A percentile compares a stretch with the other conserved stretches of the same genome.
phyloP scores from a whole-genome alignment of 2,797 vertebrate genomes.

The Ibycter americanus region DNA sequence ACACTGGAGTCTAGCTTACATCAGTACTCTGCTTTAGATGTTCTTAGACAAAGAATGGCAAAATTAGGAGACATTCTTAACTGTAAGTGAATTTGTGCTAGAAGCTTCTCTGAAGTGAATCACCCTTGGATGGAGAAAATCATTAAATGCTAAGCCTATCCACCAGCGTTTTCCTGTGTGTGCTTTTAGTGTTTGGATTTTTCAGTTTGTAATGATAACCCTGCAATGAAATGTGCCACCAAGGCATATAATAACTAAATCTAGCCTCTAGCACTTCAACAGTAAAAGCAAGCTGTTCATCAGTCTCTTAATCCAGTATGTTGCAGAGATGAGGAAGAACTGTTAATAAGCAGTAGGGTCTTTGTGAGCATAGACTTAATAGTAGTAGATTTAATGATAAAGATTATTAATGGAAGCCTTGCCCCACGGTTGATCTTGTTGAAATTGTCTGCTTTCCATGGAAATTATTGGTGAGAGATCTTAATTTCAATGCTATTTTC shows the following conservation, averaged over 20 bases:
- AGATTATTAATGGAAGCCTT: neutral
- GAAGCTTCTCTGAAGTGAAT: neutral
- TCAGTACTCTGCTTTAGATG: neutral
- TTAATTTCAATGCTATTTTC: neutral
- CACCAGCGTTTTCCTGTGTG: neutral
- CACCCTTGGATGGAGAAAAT: neutral
- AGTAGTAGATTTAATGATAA: conserved; percentile 5
- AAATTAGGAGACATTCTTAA: neutral
- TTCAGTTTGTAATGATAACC: neutral
- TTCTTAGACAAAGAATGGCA: neutral
- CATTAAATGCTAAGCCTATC: neutral
- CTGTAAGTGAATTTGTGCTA: neutral
- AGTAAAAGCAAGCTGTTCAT: neutral
- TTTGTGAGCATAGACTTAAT: neutral
- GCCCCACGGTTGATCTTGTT: neutral
- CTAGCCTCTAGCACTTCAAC: neutral
- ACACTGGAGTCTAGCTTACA: neutral
- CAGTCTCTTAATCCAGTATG: neutral
- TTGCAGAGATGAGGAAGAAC: neutral
- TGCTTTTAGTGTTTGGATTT: neutral
- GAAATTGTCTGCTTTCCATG: neutral
- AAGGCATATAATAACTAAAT: neutral
- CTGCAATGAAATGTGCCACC: neutral
- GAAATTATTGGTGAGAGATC: neutral
- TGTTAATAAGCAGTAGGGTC: neutral